Evolutionary conservation across 2,113 vertebrate species (phyloP).

Genomic region (Parus major): DNA sequence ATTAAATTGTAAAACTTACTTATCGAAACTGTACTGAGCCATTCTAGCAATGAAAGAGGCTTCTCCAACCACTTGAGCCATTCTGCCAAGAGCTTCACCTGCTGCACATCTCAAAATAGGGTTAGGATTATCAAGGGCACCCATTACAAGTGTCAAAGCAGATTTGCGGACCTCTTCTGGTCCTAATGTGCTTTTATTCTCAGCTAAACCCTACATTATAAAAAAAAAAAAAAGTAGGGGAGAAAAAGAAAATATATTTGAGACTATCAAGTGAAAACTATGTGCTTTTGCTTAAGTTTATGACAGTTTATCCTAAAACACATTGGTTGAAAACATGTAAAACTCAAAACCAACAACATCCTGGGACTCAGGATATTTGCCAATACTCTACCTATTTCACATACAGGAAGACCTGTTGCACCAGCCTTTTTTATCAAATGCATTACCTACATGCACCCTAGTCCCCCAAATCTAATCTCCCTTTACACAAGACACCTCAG

Average conservation of each 20-base stretch:
- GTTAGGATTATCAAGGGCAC: constrained; percentile 96
- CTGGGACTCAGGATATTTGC: not conserved
- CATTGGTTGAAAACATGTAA: not conserved
- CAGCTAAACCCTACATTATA: constrained; percentile 88
- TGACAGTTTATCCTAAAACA: not conserved
- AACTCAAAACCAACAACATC: not conserved
- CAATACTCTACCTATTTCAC: not conserved
- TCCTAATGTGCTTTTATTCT: constrained; percentile 97
- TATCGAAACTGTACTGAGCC: constrained; percentile 99
- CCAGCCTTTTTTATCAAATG: not conserved
- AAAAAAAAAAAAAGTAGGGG: not conserved
- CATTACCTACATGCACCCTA: not conserved
- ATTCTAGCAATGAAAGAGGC: constrained; percentile 97
- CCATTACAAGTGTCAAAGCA: constrained; percentile 96
- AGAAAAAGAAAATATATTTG: not conserved
- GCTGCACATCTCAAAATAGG: constrained; percentile 96
- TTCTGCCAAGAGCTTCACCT: constrained; percentile 95
- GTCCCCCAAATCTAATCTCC: not conserved
- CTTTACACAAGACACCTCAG: not conserved
- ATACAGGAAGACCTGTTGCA: not conserved
- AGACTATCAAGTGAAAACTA: not conserved
- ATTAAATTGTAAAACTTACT: constrained; percentile 76
- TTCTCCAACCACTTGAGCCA: constrained; percentile 98
- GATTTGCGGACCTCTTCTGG: constrained; percentile 98
- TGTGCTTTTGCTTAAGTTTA: not conserved